Evolutionary conservation across 2,113 vertebrate species (phyloP).

Genomic region (Scortum barcoo): DNA sequence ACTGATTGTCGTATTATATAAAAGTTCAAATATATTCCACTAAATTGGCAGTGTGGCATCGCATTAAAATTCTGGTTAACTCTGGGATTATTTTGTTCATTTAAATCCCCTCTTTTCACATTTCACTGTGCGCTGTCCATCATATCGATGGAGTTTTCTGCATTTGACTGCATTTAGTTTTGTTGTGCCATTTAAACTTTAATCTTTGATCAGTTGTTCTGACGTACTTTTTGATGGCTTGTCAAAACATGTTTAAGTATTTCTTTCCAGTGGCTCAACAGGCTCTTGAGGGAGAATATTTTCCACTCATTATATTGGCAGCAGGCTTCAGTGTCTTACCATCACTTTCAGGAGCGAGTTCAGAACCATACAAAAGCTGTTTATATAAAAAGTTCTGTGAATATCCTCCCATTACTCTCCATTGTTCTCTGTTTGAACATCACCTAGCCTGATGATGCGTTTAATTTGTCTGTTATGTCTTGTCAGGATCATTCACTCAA

Average conservation of each 20-base stretch:
- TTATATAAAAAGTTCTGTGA: background rate
- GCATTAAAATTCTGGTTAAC: background rate
- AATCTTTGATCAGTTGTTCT: background rate
- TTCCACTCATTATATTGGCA: background rate
- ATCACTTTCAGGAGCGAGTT: background rate
- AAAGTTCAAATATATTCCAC: background rate
- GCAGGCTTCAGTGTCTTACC: background rate
- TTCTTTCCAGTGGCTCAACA: background rate
- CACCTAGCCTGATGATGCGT: background rate
- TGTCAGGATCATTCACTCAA: background rate
- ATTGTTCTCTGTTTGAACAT: conserved; percentile 1
- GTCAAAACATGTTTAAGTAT: conserved; percentile 4
- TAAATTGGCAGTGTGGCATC: background rate
- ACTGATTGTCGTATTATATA: background rate
- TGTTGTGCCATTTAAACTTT: background rate
- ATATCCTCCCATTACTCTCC: background rate
- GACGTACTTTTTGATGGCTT: background rate
- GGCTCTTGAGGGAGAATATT: conserved; percentile 1
- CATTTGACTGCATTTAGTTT: background rate
- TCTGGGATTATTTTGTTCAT: background rate
- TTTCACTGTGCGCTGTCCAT: background rate
- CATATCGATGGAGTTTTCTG: background rate
- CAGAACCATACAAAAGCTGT: background rate
- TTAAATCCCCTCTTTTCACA: background rate
- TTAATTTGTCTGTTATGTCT: background rate